Evolutionary conservation across 92 coral and sea anemone species (phyloP), one percentile per base, ranked within the genome.

Genomic region (Porites evermanni): DNA sequence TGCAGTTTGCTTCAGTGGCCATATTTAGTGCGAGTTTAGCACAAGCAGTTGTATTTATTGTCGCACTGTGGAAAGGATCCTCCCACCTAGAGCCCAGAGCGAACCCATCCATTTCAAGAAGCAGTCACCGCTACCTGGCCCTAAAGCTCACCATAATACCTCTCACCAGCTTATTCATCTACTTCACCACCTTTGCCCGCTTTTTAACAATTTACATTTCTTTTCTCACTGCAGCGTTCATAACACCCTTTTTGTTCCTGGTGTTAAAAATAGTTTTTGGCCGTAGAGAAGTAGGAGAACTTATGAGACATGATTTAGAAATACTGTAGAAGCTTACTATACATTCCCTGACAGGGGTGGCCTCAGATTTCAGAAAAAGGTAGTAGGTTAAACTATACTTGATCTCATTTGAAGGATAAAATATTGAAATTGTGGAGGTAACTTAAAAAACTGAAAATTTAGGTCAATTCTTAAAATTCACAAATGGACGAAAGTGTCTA

Each of bases 231-330:
- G 75, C 82, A 1, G 85, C 85, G 16, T 78, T 91, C 14, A 82
- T 84, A 19, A 91, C 96, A 8, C 96, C 94, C 70, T 75, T 93
- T 32, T 61, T 93, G 53, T 93, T 93, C 72, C 29, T 93, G 12
- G 67, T 87, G 71, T 86, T 93, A 63, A 93, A 93, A 81, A 76
- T 94, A 6, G 73, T 85, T 59, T 91, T 83, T 74, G 98, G 98
- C 23, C 89, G 92, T 21, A 87, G 94, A 20, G 92, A 81, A 12
- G 66, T 82, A 11, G 81, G 47, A 58, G 77, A 81, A 11, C 32
- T 29, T 2, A 59, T 78, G 76, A 87, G 58, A 54, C 94, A 85
- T 47, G 87, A 79, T 64, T 81, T 92, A 77, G 81, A 77, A 14
- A 78, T 92, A 75, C 91, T 18, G 56, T 53, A 2, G 95, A 92